Conservation (phyloP, 1,140 invertebrate species). For the Eumeta japonica region DNA sequence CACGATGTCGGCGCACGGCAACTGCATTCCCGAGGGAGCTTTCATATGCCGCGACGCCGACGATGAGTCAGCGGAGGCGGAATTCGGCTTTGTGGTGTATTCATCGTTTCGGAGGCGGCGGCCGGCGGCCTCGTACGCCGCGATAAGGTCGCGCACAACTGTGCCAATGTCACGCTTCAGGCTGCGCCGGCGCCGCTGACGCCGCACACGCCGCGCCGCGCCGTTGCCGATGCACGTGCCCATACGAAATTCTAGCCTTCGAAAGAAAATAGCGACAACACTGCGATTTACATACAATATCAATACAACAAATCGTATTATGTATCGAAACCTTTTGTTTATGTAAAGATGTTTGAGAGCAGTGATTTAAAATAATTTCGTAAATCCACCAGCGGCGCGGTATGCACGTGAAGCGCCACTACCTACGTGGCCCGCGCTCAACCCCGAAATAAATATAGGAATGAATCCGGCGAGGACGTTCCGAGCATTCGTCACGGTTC, state of each 20-base stretch:
- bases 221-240: conserved; percentile 10
- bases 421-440: conserved; percentile 29
- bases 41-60: too few species aligned
- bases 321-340: too few species aligned
- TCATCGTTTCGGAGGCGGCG: conserved; percentile 43
- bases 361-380: too few species aligned
- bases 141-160: conserved; percentile 43
- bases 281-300: conserved; percentile 18
- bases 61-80: conserved; percentile 46
- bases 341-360: too few species aligned
- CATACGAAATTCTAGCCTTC: conserved; percentile 1
- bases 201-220: conserved; percentile 26
- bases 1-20: too few species aligned
- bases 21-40: too few species aligned
- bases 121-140: conserved; percentile 33
- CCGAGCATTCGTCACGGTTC: conserved; percentile 37
- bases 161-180: conserved; percentile 57
- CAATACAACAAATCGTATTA: too few species aligned
- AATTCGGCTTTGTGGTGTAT: conserved; percentile 30
- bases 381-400: too few species aligned
- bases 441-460: conserved; percentile 32
- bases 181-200: conserved; percentile 12
- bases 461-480: conserved; percentile 23
- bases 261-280: conserved; percentile 3
- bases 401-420: background rate